phyloP scores from a whole-genome alignment of 2,113 vertebrate genomes.

The Camelus bactrianus region DNA sequence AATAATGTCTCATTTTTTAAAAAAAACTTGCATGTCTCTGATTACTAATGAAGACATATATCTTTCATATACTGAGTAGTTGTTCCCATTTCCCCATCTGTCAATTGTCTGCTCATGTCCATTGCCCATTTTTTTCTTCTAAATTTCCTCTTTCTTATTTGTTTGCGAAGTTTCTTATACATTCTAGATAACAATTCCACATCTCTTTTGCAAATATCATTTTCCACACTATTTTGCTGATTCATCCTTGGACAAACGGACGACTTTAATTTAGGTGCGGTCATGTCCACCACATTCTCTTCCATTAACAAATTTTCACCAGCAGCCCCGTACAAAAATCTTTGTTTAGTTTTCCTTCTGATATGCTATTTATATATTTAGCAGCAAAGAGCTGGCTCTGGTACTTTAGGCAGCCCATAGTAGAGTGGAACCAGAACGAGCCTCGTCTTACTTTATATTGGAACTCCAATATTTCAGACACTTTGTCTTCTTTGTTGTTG shows the following conservation, averaged over 20 bases:
- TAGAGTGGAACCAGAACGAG: background rate
- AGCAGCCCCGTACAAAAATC: background rate
- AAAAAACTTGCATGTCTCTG: constrained; percentile 41
- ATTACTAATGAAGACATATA: constrained; percentile 53
- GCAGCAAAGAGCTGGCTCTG: background rate
- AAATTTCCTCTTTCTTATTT: constrained; percentile 26
- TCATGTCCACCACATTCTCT: background rate
- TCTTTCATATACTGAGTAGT: constrained; percentile 3
- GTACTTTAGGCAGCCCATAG: background rate
- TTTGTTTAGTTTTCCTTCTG: constrained; percentile 33
- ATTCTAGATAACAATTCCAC: constrained; percentile 20
- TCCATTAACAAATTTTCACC: background rate
- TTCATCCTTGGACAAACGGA: constrained; percentile 5
- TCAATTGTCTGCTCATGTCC: constrained; percentile 53
- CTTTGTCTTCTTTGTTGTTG: background rate
- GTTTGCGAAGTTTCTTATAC: constrained; percentile 45
- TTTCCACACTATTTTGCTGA: background rate
- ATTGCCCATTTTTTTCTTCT: constrained; percentile 59
- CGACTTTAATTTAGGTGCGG: constrained; percentile 8
- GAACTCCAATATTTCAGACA: background rate
- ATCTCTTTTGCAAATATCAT: constrained; percentile 32
- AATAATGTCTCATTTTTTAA: constrained; percentile 38
- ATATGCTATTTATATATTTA: background rate
- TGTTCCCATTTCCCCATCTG: constrained; percentile 47
- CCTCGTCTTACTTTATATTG: background rate